phyloP scores from a whole-genome alignment of 2,113 vertebrate genomes.

The Ctenodactylus gundi region DNA sequence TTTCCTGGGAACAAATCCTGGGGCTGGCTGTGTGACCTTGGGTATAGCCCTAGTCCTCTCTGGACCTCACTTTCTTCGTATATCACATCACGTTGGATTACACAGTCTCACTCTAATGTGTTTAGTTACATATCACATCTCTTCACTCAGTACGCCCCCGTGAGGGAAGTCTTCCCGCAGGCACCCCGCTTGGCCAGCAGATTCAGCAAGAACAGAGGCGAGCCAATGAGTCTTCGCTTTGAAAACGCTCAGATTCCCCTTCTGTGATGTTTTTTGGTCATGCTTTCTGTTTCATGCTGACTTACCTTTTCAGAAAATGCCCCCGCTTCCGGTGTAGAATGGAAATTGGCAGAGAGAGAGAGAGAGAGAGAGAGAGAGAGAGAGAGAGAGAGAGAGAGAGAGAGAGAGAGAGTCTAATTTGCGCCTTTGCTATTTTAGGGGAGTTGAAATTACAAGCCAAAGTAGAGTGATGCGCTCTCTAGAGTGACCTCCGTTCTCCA shows the following conservation, averaged over 20 bases:
- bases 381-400: too few species aligned
- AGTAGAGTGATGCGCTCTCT: slow-evolving; percentile 64
- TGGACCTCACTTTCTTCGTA: slow-evolving; percentile 36
- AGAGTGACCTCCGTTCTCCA: slow-evolving; percentile 39
- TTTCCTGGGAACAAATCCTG: background rate
- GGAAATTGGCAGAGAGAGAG: slow-evolving; percentile 62
- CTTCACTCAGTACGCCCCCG: background rate
- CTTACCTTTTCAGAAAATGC: slow-evolving; percentile 74
- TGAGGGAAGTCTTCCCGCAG: background rate
- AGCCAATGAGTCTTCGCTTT: background rate
- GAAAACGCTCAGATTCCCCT: slow-evolving; percentile 27
- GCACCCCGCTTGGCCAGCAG: background rate
- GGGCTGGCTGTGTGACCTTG: slow-evolving; percentile 48
- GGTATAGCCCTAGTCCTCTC: slow-evolving; percentile 2
- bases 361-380: too few species aligned
- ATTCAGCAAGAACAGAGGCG: background rate
- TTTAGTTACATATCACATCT: background rate
- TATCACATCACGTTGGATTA: background rate
- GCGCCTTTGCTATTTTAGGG: slow-evolving; percentile 65
- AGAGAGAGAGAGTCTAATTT: slow-evolving; percentile 47
- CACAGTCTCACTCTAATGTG: background rate
- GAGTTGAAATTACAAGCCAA: slow-evolving; percentile 60
- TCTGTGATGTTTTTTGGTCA: slow-evolving; percentile 31
- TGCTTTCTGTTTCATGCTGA: slow-evolving; percentile 63
- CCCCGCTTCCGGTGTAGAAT: slow-evolving; percentile 63